These are phyloP conservation scores for Phrynosoma platyrhinos DNA, from an alignment of 2,113 vertebrate genomes.

Conservation along the genomic window DNA sequence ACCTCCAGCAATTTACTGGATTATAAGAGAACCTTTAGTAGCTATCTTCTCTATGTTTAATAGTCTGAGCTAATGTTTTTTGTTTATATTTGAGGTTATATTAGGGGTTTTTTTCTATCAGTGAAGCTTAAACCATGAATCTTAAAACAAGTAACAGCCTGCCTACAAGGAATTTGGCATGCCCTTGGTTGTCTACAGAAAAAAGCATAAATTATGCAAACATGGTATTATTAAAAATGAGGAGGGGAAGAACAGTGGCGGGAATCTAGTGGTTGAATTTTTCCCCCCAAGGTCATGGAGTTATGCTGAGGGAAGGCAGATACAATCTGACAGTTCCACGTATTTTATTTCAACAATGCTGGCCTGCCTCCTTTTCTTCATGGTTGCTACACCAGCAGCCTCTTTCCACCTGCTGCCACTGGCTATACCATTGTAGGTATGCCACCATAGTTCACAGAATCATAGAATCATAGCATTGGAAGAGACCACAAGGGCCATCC, in stretches of 20 bases:
- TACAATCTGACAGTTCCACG: too few relatives aligned
- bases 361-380: too few relatives aligned
- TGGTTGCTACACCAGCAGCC: too few relatives aligned
- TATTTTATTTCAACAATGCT: too few relatives aligned
- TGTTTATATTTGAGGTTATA: constrained; percentile 48
- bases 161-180: constrained; percentile 11
- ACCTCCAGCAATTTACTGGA: constrained; percentile 55
- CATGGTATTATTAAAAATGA: background rate
- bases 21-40: constrained; percentile 40
- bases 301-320: too few relatives aligned
- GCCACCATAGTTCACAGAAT: too few relatives aligned
- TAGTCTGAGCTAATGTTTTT: constrained; percentile 29
- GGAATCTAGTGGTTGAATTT: too few relatives aligned
- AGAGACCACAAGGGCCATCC: too few relatives aligned
- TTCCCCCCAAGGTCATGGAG: too few relatives aligned
- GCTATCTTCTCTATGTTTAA: constrained; percentile 12
- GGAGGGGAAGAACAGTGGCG: background rate
- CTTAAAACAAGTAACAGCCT: constrained; percentile 25
- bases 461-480: too few relatives aligned
- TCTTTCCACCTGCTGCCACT: too few relatives aligned
- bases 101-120: background rate
- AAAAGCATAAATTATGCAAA: constrained; percentile 13
- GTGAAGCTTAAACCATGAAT: background rate
- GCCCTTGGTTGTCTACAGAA: background rate
- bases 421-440: too few relatives aligned